Percentiles rank a stretch among this genome's conserved stretches.
Conservation (phyloP, 1,140 invertebrate genomes). For the Macrocentrus cingulum region DNA sequence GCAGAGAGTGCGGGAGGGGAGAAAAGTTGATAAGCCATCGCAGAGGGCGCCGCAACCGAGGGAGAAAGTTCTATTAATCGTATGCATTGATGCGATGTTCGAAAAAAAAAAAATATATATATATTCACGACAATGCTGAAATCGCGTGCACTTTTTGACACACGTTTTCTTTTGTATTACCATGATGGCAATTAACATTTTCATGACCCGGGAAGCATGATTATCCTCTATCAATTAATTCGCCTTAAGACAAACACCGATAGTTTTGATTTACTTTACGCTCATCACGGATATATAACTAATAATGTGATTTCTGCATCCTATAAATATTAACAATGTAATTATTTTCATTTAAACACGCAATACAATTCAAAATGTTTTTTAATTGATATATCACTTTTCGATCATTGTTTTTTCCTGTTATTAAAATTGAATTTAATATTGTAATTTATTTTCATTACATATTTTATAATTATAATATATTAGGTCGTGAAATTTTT, state of each 20-base stretch:
- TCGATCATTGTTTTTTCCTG: too few relatives aligned
- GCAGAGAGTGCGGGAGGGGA: not conserved
- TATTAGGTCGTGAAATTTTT: too few relatives aligned
- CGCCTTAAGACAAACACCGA: not conserved
- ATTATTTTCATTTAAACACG: too few relatives aligned
- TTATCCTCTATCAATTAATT: constrained; percentile 13
- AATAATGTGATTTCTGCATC: not conserved
- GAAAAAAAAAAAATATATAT: constrained; percentile 11
- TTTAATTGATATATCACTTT: too few relatives aligned
- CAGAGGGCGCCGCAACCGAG: constrained; percentile 25
- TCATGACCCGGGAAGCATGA: constrained; percentile 11
- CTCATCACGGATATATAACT: not conserved
- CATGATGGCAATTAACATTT: constrained; percentile 24
- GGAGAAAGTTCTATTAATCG: constrained; percentile 36
- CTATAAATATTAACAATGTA: not conserved
- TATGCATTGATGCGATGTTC: constrained; percentile 30
- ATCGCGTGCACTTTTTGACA: constrained; percentile 16
- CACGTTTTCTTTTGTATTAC: constrained; percentile 9
- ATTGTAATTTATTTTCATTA: too few relatives aligned
- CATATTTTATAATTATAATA: too few relatives aligned
- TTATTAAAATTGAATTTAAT: too few relatives aligned
- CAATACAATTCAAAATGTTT: too few relatives aligned
- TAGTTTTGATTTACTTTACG: constrained; percentile 3
- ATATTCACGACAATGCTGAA: constrained; percentile 19
- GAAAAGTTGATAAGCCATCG: constrained; percentile 25